These are phyloP conservation scores for Ibidorhyncha struthersii DNA, from an alignment of 2,113 vertebrate species.

Conservation along the genomic window DNA sequence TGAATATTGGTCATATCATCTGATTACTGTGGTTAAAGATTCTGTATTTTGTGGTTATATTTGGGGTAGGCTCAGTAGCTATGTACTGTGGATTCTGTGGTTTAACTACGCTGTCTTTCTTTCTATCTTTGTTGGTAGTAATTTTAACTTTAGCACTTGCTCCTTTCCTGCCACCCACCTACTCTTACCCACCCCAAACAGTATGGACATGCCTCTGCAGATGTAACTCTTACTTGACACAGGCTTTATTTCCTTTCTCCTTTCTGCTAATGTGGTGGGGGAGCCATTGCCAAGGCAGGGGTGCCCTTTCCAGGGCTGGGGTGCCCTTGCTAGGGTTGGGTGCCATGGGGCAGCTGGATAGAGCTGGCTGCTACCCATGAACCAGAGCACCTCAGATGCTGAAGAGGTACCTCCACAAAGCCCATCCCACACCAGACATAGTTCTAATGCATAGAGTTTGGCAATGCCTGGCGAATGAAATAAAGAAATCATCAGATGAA, in stretches of 20 bases:
- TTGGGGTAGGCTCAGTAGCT: conserved; percentile 25
- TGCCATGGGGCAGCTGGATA: neutral
- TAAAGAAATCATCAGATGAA: neutral
- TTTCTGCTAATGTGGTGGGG: neutral
- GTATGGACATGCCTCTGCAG: neutral
- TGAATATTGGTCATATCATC: neutral
- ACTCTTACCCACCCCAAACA: neutral
- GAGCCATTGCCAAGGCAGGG: neutral
- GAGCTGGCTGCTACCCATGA: neutral
- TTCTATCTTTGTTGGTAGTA: neutral
- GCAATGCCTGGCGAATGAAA: neutral
- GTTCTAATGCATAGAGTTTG: neutral
- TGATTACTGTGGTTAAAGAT: conserved; percentile 38
- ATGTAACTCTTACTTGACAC: neutral
- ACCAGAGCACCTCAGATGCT: neutral
- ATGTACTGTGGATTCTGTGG: conserved; percentile 69
- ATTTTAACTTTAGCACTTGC: neutral
- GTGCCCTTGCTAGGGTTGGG: neutral
- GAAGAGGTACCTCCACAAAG: neutral
- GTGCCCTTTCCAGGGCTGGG: neutral
- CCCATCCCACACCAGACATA: neutral
- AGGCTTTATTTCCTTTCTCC: neutral
- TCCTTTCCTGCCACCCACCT: neutral
- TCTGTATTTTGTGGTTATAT: conserved; percentile 57
- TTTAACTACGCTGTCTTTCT: conserved; percentile 28